Evolutionary conservation across 2,113 vertebrate species (phyloP).

Genomic region (Cygnus buccinator): DNA sequence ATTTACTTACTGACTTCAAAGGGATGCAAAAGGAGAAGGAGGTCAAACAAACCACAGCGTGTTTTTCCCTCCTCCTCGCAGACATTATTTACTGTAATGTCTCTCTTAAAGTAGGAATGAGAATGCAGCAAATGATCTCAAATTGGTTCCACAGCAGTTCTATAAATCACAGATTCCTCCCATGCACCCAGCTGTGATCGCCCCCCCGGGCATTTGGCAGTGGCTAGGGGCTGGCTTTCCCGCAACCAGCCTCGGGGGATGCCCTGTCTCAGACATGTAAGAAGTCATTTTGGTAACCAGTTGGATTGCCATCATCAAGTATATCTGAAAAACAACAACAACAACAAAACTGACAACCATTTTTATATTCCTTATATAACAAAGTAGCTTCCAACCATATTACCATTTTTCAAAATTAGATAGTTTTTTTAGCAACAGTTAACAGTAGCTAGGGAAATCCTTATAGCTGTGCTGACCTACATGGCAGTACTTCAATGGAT

Average conservation of each 20-base stretch:
- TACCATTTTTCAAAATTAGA: not conserved
- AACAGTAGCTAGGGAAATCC: not conserved
- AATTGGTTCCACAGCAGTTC: fast-evolving
- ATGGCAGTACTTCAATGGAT: not conserved
- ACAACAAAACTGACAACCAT: not conserved
- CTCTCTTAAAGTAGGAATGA: slow-evolving; percentile 1
- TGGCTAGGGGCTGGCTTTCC: not conserved
- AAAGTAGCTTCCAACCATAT: not conserved
- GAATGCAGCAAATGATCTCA: slow-evolving; percentile 18
- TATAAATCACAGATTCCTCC: slow-evolving; percentile 15
- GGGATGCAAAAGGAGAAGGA: slow-evolving; percentile 22
- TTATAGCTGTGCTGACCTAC: not conserved
- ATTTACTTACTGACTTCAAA: slow-evolving; percentile 63
- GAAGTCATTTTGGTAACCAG: not conserved
- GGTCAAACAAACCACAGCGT: slow-evolving; percentile 27
- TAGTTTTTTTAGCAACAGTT: not conserved
- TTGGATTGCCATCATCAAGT: not conserved
- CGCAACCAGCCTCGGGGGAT: not conserved
- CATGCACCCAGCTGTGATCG: fast-evolving
- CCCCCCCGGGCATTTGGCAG: not conserved
- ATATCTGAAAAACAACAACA: not conserved
- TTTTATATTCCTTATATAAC: not conserved
- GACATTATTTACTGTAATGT: slow-evolving; percentile 19
- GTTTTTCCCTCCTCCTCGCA: slow-evolving; percentile 16
- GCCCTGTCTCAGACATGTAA: not conserved